Conservation (phyloP, 2,113 vertebrate species). For the Phocoena sinus region DNA sequence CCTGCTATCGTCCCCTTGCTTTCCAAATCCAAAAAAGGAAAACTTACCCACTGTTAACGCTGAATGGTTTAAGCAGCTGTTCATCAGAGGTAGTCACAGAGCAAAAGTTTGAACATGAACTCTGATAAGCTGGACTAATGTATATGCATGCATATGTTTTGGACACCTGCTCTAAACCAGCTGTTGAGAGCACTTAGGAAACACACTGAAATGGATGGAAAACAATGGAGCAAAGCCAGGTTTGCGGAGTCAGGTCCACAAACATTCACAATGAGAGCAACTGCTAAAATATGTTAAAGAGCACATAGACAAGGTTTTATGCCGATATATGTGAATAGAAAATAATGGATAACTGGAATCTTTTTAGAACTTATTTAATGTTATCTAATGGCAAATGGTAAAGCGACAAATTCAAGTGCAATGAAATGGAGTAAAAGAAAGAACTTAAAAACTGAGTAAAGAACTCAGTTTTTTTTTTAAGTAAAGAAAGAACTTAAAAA, state of each 20-base stretch:
- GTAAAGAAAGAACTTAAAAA: background rate
- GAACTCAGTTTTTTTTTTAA: no score
- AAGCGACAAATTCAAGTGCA: background rate
- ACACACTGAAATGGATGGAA: conserved; percentile 54
- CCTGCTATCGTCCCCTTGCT: background rate
- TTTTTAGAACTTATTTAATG: conserved; percentile 22
- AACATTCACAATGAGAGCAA: conserved; percentile 64
- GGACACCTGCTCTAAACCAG: conserved; percentile 78
- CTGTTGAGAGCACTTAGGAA: conserved; percentile 73
- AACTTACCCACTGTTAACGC: background rate
- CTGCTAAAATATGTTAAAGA: background rate
- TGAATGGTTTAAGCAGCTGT: background rate
- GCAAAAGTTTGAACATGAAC: conserved; percentile 50
- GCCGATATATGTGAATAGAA: background rate
- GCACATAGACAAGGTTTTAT: background rate
- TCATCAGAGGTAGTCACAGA: background rate
- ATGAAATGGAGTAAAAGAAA: background rate
- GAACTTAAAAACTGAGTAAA: background rate
- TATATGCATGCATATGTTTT: conserved; percentile 49
- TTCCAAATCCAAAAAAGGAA: background rate
- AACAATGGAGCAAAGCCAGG: conserved; percentile 72
- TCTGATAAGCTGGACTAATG: conserved; percentile 64
- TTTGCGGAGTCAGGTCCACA: conserved; percentile 57
- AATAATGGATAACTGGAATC: background rate
- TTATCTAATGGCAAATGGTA: conserved; percentile 30